These are phyloP conservation scores for Varroa destructor DNA, from an alignment of 1,140 invertebrate genomes.

Conservation along the genomic window DNA sequence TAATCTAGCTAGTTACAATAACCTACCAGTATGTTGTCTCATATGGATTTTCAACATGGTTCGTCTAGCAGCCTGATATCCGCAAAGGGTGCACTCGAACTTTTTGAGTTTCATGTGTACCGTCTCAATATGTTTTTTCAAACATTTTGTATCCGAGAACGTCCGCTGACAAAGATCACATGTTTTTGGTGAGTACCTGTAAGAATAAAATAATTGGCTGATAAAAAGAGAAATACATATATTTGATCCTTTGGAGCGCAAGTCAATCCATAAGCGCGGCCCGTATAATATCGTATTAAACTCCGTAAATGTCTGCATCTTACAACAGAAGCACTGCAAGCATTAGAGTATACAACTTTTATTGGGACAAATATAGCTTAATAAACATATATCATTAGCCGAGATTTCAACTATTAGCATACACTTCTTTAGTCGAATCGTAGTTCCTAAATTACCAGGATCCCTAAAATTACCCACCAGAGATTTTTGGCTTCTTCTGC, in stretches of 20 bases:
- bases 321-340: no score
- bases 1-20: no score
- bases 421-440: slow-evolving; percentile 31
- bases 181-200: slow-evolving; percentile 51
- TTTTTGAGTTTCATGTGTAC: slow-evolving; percentile 63
- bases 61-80: slow-evolving; percentile 50
- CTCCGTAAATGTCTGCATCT: no score
- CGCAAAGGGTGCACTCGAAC: slow-evolving; percentile 60
- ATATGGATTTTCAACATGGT: slow-evolving; percentile 53
- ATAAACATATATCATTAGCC: no score
- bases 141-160: slow-evolving; percentile 58
- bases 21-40: slow-evolving; percentile 52
- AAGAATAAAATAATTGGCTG: not conserved
- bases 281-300: no score
- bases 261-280: no score
- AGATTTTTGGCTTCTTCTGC: slow-evolving; percentile 22
- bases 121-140: slow-evolving; percentile 59
- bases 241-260: not conserved
- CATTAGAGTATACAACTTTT: no score
- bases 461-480: slow-evolving; percentile 23
- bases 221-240: not conserved
- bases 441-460: not conserved
- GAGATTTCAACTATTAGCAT: no score
- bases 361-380: no score
- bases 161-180: slow-evolving; percentile 54